Evolutionary conservation across 2,797 vertebrate genomes (phyloP), one percentile per base, ranked within the genome.

Genomic region (Myiothlypis coronata): DNA sequence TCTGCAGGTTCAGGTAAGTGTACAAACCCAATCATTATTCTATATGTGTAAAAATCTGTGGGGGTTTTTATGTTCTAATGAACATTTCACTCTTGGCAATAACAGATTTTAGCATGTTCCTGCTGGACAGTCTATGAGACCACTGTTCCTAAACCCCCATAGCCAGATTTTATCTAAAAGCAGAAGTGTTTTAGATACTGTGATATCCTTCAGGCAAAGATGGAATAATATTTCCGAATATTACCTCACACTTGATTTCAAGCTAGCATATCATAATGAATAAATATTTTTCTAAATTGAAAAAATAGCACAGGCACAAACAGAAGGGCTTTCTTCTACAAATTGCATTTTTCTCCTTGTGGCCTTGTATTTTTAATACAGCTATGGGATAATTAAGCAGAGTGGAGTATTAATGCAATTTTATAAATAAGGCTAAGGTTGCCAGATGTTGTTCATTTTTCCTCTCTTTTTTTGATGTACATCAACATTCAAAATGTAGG

Each of bases 341-440:
- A 56, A 91, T 92, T 52, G 8, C 7, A 4, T 55, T 94, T 93
- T 92, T 75, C 44, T 94, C 44, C n/a, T 71, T 77, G 35, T 76
- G 20, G 44, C 79, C 63, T 90, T 93, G 47, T 61, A 47, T 93
- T 95, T 96, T 93, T 89, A 87, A 88, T 91, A 70, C 14, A 90
- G 69, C 67, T 56, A 12, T 75, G 67, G 35, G 78, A 95, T 93
- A 95, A 92, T 93, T 93, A 96, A 97, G 30, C 83, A 72, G 70
- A 96, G 87, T 94, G 47, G 47, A 91, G 30, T 80, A 94, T 89
- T 95, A 92, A 87, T 94, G 61, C 11, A 87, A 14, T 96, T 95
- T 91, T 90, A 52, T 63, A 90, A 91, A 86, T 84, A 89, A 81
- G 72, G 64, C 89, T 89, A 91, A 82, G 35, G 35, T 87, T 96